These are phyloP conservation scores for Porites lutea DNA, from an alignment of 64 coral and sea anemone genomes.

Conservation along the genomic window DNA sequence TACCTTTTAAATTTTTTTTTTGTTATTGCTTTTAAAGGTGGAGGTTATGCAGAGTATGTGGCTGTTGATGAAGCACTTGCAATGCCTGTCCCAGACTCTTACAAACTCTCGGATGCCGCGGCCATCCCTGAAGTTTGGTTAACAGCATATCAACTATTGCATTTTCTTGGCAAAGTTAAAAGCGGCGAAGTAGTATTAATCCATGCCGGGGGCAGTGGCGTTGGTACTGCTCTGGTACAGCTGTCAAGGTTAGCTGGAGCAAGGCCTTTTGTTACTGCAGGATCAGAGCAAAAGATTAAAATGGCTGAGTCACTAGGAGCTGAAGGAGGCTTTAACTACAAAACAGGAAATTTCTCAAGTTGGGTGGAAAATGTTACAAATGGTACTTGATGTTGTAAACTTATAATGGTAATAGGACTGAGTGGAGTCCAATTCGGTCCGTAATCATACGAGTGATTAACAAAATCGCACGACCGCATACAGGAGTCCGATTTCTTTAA, in stretches of 20 bases:
- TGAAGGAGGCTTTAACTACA: slow-evolving; percentile 87
- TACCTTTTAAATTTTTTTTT: too few species aligned
- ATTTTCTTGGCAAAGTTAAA: slow-evolving; percentile 70
- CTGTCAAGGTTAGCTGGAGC: slow-evolving; percentile 74
- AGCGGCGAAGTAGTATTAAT: slow-evolving; percentile 78
- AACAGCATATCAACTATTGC: slow-evolving; percentile 90
- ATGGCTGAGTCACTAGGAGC: slow-evolving; percentile 78
- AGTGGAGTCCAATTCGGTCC: too few species aligned
- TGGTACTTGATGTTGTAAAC: slow-evolving; percentile 44
- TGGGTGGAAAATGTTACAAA: slow-evolving; percentile 86
- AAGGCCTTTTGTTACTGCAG: slow-evolving; percentile 82
- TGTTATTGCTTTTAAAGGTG: slow-evolving; percentile 56
- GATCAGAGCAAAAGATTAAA: slow-evolving; percentile 80
- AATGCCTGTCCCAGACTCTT: slow-evolving; percentile 67
- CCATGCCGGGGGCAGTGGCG: slow-evolving; percentile 95
- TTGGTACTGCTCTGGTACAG: slow-evolving; percentile 90
- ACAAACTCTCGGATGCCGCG: slow-evolving; percentile 72
- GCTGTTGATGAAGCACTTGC: slow-evolving; percentile 82
- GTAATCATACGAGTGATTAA: too few species aligned
- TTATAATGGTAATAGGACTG: too few species aligned
- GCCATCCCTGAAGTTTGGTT: slow-evolving; percentile 98
- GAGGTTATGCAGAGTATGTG: slow-evolving; percentile 97
- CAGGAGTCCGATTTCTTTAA: too few species aligned
- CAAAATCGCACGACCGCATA: too few species aligned
- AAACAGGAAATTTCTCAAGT: slow-evolving; percentile 75